These are phyloP conservation scores for Epizoanthus scotinus DNA, from an alignment of 92 coral and sea anemone species.

Conservation along the genomic window DNA sequence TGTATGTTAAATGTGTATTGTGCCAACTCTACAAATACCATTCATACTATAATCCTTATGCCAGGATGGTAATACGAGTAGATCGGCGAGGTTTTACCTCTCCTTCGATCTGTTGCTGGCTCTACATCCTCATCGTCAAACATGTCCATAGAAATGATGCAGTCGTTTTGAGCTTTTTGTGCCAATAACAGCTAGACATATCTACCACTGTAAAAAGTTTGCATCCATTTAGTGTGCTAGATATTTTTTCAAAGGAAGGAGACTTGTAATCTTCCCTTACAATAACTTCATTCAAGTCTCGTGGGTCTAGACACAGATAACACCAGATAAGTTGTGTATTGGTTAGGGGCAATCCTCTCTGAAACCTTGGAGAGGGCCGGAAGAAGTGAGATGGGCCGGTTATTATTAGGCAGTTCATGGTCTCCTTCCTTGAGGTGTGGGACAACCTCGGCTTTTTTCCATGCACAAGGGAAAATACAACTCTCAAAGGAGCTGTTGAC, in stretches of 20 bases:
- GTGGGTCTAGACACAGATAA: conserved; percentile 46
- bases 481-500: too few species aligned
- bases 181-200: conserved; percentile 56
- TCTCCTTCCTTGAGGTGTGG: too few species aligned
- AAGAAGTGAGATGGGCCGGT: too few species aligned
- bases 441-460: too few species aligned
- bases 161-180: conserved; percentile 43
- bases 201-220: conserved; percentile 42
- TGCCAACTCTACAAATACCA: too few species aligned
- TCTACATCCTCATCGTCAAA: background rate
- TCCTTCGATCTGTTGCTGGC: background rate
- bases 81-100: background rate
- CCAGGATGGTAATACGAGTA: background rate
- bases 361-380: too few species aligned
- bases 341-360: too few species aligned
- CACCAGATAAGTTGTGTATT: too few species aligned
- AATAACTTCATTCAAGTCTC: conserved; percentile 41
- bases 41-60: too few species aligned
- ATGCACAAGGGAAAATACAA: too few species aligned
- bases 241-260: conserved; percentile 49
- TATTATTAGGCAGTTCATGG: too few species aligned
- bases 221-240: conserved; percentile 43
- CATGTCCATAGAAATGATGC: conserved; percentile 30
- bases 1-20: too few species aligned
- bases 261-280: conserved; percentile 40